phyloP scores from a whole-genome alignment of 2,888 invertebrate species.

The Marronus borbonicus region DNA sequence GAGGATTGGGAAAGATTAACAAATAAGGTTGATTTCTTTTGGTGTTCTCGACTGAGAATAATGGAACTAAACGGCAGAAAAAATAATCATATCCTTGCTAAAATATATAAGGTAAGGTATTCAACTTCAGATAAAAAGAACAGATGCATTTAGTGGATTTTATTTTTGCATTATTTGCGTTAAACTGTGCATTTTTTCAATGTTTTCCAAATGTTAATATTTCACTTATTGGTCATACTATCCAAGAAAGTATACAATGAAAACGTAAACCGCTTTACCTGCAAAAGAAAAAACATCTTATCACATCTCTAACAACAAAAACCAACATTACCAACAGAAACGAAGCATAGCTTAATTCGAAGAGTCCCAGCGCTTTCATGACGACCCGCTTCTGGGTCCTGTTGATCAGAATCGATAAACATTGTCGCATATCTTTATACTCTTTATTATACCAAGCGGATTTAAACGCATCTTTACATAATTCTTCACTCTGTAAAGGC shows the following conservation, averaged over 20 bases:
- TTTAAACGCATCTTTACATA: slow-evolving; percentile 41
- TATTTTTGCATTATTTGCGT: no score
- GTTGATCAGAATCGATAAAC: slow-evolving; percentile 50
- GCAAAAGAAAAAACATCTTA: slow-evolving; percentile 15
- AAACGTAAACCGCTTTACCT: slow-evolving; percentile 42
- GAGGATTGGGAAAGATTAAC: no score
- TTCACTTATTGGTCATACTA: slow-evolving; percentile 15
- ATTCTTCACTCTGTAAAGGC: slow-evolving; percentile 49
- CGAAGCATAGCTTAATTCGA: slow-evolving; percentile 54
- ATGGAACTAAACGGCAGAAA: no score
- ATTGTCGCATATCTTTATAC: slow-evolving; percentile 47
- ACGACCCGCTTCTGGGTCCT: slow-evolving; percentile 50
- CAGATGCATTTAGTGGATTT: no score
- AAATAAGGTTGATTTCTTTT: no score
- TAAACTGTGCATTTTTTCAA: no score
- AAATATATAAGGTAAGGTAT: no score
- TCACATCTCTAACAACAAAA: not conserved
- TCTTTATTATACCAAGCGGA: slow-evolving; percentile 51
- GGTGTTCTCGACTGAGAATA: no score
- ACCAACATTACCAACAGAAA: slow-evolving; percentile 51
- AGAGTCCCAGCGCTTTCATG: slow-evolving; percentile 53
- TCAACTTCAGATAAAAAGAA: no score
- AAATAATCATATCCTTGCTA: no score
- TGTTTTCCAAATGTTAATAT: not conserved
- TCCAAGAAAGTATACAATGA: slow-evolving; percentile 44